phyloP scores from a whole-genome alignment of 2,797 vertebrate genomes.

The Melanotaenia pygmaea region DNA sequence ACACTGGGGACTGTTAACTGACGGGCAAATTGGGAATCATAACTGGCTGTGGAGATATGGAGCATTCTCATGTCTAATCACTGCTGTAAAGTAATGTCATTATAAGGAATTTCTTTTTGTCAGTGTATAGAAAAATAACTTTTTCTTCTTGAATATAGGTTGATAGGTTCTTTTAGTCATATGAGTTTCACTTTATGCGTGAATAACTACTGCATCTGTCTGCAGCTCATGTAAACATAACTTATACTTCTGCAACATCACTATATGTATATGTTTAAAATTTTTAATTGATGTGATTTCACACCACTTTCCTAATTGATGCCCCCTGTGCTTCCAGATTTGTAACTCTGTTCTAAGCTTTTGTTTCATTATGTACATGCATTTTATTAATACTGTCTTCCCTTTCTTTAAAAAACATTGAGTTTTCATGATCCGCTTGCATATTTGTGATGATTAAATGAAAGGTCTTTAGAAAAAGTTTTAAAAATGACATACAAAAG shows the following conservation, averaged over 20 bases:
- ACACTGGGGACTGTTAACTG: slow-evolving; percentile 74
- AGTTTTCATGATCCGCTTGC: not conserved
- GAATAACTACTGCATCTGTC: slow-evolving; percentile 19
- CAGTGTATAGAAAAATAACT: slow-evolving; percentile 39
- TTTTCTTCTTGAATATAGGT: slow-evolving; percentile 16
- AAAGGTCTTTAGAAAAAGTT: slow-evolving; percentile 3
- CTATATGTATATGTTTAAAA: slow-evolving; percentile 9
- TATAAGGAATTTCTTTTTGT: slow-evolving; percentile 41
- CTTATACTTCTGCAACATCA: not conserved
- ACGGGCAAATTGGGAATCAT: slow-evolving; percentile 67
- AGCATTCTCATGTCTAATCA: slow-evolving; percentile 65
- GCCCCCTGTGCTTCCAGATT: not conserved
- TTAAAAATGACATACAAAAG: not conserved
- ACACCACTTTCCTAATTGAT: slow-evolving; percentile 2
- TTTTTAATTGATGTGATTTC: slow-evolving; percentile 4
- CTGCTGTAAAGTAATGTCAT: slow-evolving; percentile 57
- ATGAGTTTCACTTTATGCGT: slow-evolving; percentile 13
- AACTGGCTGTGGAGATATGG: slow-evolving; percentile 72
- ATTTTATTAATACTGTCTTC: not conserved
- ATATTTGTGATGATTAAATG: not conserved
- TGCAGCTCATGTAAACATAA: not conserved
- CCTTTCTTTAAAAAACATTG: not conserved
- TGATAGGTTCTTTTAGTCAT: slow-evolving; percentile 23
- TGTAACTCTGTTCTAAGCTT: not conserved
- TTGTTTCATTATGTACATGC: not conserved